Evolutionary conservation across 2,888 invertebrate genomes (phyloP).

Genomic region (Acrobasis consociella): DNA sequence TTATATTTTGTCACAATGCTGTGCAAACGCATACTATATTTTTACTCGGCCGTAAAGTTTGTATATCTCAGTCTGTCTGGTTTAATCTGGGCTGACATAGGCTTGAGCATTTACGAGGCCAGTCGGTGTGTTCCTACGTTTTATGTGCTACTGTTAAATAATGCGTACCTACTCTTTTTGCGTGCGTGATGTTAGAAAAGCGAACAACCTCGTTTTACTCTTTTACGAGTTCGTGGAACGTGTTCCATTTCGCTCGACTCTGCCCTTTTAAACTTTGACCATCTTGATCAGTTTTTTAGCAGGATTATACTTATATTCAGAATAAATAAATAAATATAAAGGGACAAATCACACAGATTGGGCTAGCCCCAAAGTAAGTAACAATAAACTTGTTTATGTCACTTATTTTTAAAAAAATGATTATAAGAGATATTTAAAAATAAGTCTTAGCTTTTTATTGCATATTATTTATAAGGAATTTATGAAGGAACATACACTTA

Average conservation of each 20-base stretch:
- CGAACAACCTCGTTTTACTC: slow-evolving; percentile 55
- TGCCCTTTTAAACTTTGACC: slow-evolving; percentile 32
- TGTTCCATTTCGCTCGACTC: slow-evolving; percentile 55
- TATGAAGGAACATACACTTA: too few relatives aligned
- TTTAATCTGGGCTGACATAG: slow-evolving; percentile 59
- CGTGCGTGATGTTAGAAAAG: slow-evolving; percentile 54
- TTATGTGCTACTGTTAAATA: slow-evolving; percentile 67
- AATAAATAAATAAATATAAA: too few relatives aligned
- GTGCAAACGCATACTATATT: slow-evolving; percentile 5
- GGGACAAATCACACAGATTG: too few relatives aligned
- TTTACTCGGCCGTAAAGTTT: slow-evolving; percentile 9
- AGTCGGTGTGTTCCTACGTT: slow-evolving; percentile 55
- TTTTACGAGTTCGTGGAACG: slow-evolving; percentile 64
- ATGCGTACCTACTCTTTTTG: slow-evolving; percentile 56
- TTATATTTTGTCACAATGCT: background rate
- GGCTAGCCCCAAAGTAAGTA: too few relatives aligned
- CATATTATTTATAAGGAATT: too few relatives aligned
- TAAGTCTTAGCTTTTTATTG: too few relatives aligned
- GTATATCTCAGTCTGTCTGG: slow-evolving; percentile 38
- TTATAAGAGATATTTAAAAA: too few relatives aligned
- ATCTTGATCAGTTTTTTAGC: slow-evolving; percentile 22
- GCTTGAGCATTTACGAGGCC: slow-evolving; percentile 56
- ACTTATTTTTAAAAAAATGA: too few relatives aligned
- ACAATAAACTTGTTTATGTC: too few relatives aligned
- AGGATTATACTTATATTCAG: background rate